Conservation (phyloP, 2,888 invertebrate genomes). For the Hyalella azteca region DNA sequence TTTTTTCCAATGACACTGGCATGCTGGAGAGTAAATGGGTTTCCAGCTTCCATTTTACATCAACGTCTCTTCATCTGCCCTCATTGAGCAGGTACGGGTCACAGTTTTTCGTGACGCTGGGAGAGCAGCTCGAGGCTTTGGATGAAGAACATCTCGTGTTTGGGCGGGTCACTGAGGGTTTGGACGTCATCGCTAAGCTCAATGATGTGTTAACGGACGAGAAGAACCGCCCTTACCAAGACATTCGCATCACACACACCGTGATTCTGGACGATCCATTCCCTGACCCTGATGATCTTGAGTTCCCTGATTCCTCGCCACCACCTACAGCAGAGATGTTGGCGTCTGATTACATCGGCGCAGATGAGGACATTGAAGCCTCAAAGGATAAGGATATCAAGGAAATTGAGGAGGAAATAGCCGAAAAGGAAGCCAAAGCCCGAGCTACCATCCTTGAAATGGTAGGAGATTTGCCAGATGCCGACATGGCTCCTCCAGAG, state of each 20-base stretch:
- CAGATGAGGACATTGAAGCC: constrained; percentile 93
- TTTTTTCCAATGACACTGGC: no score
- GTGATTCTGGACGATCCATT: constrained; percentile 95
- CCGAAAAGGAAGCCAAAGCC: constrained; percentile 92
- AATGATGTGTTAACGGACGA: constrained; percentile 94
- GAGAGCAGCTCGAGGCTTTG: constrained; percentile 83
- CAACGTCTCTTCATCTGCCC: background rate
- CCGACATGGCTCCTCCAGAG: constrained; percentile 96
- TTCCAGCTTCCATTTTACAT: background rate
- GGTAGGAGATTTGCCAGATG: constrained; percentile 96
- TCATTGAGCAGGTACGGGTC: constrained; percentile 71
- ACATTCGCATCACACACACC: constrained; percentile 86
- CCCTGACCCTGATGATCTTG: constrained; percentile 81
- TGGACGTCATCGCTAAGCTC: constrained; percentile 79
- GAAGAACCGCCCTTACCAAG: constrained; percentile 84
- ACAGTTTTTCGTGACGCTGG: constrained; percentile 95
- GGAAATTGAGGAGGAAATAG: constrained; percentile 85
- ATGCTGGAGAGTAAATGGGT: no score
- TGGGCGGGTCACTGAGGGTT: constrained; percentile 93
- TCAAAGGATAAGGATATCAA: constrained; percentile 81
- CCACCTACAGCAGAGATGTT: constrained; percentile 80
- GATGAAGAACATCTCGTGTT: constrained; percentile 92
- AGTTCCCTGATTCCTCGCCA: constrained; percentile 84
- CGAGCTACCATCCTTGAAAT: constrained; percentile 97
- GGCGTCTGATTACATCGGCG: constrained; percentile 77